These are phyloP conservation scores for Chrysina gloriosa DNA, from an alignment of 2,888 invertebrate genomes.

Conservation along the genomic window DNA sequence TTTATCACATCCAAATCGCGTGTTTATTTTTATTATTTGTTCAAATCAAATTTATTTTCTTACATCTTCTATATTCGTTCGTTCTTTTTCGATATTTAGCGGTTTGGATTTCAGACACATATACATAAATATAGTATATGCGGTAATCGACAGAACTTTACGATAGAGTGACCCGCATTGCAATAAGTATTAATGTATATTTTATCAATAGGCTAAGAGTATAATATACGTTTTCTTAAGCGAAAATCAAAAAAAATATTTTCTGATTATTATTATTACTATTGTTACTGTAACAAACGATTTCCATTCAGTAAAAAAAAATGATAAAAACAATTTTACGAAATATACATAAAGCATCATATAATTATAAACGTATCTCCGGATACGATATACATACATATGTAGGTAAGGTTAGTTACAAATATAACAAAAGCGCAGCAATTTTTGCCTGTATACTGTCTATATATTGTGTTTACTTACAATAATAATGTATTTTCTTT, in stretches of 20 bases:
- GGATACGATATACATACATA: constrained; percentile 4
- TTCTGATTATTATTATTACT: constrained; percentile 49
- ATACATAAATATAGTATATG: constrained; percentile 31
- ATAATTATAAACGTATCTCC: constrained; percentile 21
- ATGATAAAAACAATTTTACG: constrained; percentile 14
- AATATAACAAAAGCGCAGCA: constrained; percentile 22
- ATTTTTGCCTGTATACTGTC: neutral
- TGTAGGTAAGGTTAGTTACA: constrained; percentile 29
- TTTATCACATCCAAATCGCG: constrained; percentile 15
- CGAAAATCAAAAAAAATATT: constrained; percentile 48
- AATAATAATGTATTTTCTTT: constrained; percentile 5
- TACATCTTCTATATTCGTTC: neutral
- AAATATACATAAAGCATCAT: constrained; percentile 11
- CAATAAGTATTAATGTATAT: constrained; percentile 58
- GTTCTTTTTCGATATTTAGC: neutral
- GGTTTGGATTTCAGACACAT: constrained; percentile 46
- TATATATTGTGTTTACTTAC: constrained; percentile 6
- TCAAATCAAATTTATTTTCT: neutral
- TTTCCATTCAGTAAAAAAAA: constrained; percentile 20
- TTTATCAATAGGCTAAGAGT: constrained; percentile 35
- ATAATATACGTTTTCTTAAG: constrained; percentile 30
- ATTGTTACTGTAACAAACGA: constrained; percentile 25
- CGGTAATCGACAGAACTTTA: constrained; percentile 26
- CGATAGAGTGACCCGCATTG: constrained; percentile 51
- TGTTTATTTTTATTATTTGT: neutral